These are phyloP conservation scores for Hirtodrosophila cameraria DNA, from an alignment of 2,888 invertebrate genomes.

Conservation along the genomic window DNA sequence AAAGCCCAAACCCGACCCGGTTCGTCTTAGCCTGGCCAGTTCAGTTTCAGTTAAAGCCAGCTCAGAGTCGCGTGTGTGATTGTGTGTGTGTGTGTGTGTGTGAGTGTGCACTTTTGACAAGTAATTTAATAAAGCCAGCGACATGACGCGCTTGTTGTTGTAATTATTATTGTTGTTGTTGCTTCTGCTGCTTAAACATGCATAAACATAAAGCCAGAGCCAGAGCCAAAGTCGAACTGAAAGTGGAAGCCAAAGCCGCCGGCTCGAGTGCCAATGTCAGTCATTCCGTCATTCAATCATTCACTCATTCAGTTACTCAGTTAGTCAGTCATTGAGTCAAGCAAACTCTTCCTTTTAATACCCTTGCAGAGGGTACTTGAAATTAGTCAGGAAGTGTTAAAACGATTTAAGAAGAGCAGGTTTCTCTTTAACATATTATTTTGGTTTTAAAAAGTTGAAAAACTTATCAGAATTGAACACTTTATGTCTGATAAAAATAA, in stretches of 20 bases:
- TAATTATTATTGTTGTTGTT: constrained; percentile 36
- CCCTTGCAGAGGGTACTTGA: too few relatives aligned
- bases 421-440: too few relatives aligned
- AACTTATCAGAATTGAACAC: too few relatives aligned
- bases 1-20: constrained; percentile 9
- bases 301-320: constrained; percentile 37
- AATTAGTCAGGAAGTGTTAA: too few relatives aligned
- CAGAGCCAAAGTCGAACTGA: constrained; percentile 23
- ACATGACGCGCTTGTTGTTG: constrained; percentile 68
- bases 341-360: not conserved
- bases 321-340: constrained; percentile 24
- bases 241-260: constrained; percentile 52
- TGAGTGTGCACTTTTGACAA: constrained; percentile 74
- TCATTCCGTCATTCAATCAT: constrained; percentile 10
- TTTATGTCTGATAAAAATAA: too few relatives aligned
- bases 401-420: too few relatives aligned
- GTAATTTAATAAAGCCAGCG: constrained; percentile 79
- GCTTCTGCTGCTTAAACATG: constrained; percentile 53
- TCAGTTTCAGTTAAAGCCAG: constrained; percentile 26
- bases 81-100: constrained; percentile 15
- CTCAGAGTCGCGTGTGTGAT: constrained; percentile 44
- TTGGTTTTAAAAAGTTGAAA: too few relatives aligned
- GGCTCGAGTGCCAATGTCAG: constrained; percentile 65
- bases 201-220: constrained; percentile 47
- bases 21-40: constrained; percentile 22